phyloP scores from a whole-genome alignment of 1,140 invertebrate genomes.

The Pseudomyrmex sp. region DNA sequence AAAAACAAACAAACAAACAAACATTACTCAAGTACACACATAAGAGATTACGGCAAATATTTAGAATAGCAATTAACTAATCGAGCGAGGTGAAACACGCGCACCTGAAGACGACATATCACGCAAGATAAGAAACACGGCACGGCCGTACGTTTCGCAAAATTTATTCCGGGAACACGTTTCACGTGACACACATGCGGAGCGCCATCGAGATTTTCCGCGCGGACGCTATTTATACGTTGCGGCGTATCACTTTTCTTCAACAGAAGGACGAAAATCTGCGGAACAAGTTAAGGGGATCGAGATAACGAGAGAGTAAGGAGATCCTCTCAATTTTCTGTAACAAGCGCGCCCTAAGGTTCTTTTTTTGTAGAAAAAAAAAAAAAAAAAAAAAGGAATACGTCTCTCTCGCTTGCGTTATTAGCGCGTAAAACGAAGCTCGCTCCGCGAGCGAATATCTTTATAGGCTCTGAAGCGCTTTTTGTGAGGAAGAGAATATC shows the following conservation, averaged over 20 bases:
- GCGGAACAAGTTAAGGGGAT: constrained; percentile 39
- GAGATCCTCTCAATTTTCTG: constrained; percentile 68
- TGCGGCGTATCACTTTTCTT: constrained; percentile 45
- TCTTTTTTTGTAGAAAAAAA: constrained; percentile 4
- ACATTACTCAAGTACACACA: too few relatives aligned
- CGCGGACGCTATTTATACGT: constrained; percentile 15
- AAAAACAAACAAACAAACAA: too few relatives aligned
- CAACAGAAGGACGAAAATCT: constrained; percentile 16
- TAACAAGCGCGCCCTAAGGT: constrained; percentile 62
- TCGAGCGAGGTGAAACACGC: neutral
- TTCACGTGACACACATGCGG: neutral
- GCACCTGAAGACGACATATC: neutral
- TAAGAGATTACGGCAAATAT: neutral
- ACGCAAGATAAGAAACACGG: neutral
- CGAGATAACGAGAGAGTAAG: constrained; percentile 69
- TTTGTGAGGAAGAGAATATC: neutral
- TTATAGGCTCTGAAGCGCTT: neutral
- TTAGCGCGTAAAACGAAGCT: constrained; percentile 22
- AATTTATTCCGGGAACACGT: constrained; percentile 23
- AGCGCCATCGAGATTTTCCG: constrained; percentile 35
- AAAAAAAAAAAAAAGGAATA: neutral
- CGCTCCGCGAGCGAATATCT: constrained; percentile 12
- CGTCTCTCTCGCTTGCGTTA: neutral
- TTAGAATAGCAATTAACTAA: neutral
- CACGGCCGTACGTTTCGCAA: neutral